A percentile compares a stretch with the other conserved stretches of the same genome.
Evolutionary conservation across 1,140 invertebrate species (phyloP).

Genomic region (Berghia stephanieae): DNA sequence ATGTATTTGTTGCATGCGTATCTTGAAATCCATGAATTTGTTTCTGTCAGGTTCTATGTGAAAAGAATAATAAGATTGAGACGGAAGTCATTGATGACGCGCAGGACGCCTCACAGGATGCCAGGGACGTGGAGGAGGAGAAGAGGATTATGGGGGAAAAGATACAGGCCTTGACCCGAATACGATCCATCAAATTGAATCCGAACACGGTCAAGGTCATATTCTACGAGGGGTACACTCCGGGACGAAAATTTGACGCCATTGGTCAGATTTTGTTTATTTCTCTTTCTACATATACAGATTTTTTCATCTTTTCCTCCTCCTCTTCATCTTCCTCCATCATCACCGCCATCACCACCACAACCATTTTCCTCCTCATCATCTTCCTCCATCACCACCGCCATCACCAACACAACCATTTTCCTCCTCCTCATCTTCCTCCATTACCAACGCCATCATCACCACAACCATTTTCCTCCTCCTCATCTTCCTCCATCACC

Average conservation of each 20-base stretch:
- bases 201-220: conserved; percentile 51
- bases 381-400: no score
- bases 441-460: no score
- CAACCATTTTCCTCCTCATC: no score
- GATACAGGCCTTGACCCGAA: conserved; percentile 40
- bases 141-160: conserved; percentile 29
- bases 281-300: no score
- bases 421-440: no score
- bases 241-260: conserved; percentile 38
- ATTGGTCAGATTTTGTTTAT: conserved; percentile 79
- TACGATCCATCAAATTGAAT: conserved; percentile 49
- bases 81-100: conserved; percentile 25
- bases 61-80: conserved; percentile 33
- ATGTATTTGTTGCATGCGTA: no score
- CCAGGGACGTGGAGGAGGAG: conserved; percentile 34
- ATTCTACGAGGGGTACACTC: conserved; percentile 43
- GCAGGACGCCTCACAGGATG: conserved; percentile 23
- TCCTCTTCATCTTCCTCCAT: no score
- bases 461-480: no score
- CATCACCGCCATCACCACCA: no score
- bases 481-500: no score
- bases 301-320: no score
- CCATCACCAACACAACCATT: no score
- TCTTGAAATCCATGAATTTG: not conserved
- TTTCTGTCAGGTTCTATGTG: conserved; percentile 30